Base-by-base conservation (phyloP, 2,888 invertebrate genomes). In the Nipponacmea schrenckii region DNA sequence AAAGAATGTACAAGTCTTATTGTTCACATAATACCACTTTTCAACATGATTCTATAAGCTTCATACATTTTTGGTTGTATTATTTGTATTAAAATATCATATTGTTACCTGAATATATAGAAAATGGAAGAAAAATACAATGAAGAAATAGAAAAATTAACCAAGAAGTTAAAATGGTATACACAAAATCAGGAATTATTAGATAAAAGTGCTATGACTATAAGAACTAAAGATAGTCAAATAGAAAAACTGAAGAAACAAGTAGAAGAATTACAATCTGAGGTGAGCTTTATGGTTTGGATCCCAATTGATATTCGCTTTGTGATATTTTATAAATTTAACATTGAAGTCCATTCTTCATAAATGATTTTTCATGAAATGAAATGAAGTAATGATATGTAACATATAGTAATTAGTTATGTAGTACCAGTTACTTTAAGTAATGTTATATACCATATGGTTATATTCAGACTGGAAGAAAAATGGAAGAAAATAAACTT, bases 111-210 rank as follows among this genome's bases (percentile, higher is more conserved):
- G n/a, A n/a, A 39, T 39, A 39, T 31, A 1, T 68, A 86, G 85
- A 80, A 79, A 46, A 69, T 83, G 45, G 85, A 85, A 68, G 72
- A 68, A 20, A 80, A 80, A 67, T 81, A 83, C 68, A 72, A 74
- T 15, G 80, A 80, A 56, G 85, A 86, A 68, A 76, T 79, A 17
- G 84, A 84, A 2, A 80, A 81, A 46, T 70, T 86, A 70, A 83
- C 79, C 48, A 78, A 77, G 62, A 87, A 87, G 68, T 70, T 88
- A 56, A 83, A 83, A 66, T 88, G 88, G 88, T 88, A 87, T 76
- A 84, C 84, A 10, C 86, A 88, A 77, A 88, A 88, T 76, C 88
- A 88, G 77, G 83, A 87, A 67, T 76, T 88, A 15, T 77, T 88
- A 31, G 88, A 88, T 77, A 81, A 83, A 77, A 84, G 85, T 69